Base-by-base conservation (phyloP, 2,888 invertebrate species). In the Bhutanitis thaidina region DNA sequence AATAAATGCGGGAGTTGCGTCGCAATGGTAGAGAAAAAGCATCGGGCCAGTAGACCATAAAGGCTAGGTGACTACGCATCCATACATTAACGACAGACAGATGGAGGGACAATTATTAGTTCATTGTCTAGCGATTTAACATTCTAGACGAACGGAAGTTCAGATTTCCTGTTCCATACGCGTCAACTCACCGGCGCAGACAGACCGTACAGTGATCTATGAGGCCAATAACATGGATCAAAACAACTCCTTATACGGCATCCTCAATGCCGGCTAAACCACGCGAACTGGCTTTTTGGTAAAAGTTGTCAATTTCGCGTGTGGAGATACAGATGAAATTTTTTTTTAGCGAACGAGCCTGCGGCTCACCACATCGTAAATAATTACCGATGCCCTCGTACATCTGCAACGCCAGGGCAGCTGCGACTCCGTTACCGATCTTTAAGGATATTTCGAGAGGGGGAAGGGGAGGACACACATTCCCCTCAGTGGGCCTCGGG, bases 81-180 rank as follows among this genome's bases (percentile, higher is more conserved):
- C 65, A 78, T 80, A 77, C 67, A 65, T 71, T 66, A 59, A 59
- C 59, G 55, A 57, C 58, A 52, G 64, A 74, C 74, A 70, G 70
- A 67, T 68, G 63, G 57, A 68, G 71, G 70, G 60, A 78, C 77
- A 46, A 77, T 74, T 76, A 76, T 77, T 79, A 78, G 74, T 70
- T 77, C 76, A 83, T 79, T 73, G 81, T 84, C 77, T 80, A 77
- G 80, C 77, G 69, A 79, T 78, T 80, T 75, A 84, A 85, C 74
- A 83, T 83, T 80, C 83, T 85, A 87, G 82, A 78, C 80, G 75
- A 69, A 53, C 86, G 88, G 88, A 87, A 82, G 87, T 79, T 64
- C 64, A 81, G 86, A 82, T 86, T 80, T 88, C 88, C 88, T 81
- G 87, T 63, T 56, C 56, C 75, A 65, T 74, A 75, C 61, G 61